A percentile compares a stretch with the other conserved stretches of the same genome.
phyloP scores from a whole-genome alignment of 2,113 vertebrate genomes.

The Syrmaticus mikado region DNA sequence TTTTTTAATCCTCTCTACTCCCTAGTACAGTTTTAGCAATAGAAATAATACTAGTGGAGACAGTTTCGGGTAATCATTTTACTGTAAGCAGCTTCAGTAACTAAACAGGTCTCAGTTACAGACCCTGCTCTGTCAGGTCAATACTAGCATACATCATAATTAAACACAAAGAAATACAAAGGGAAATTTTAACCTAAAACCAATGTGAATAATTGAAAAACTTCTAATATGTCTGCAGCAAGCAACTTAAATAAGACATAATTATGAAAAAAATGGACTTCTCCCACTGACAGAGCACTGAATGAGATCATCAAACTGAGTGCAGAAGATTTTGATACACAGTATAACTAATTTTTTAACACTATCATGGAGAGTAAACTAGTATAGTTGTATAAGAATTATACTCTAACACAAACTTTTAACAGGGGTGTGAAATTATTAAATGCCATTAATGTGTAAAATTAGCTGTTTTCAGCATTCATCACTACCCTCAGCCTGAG shows the following conservation, averaged over 20 bases:
- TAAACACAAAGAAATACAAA: not conserved
- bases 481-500: not conserved
- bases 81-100: not conserved
- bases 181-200: not conserved
- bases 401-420: not conserved
- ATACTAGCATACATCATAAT: not conserved
- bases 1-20: not conserved
- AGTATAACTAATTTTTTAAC: not conserved
- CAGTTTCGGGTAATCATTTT: not conserved
- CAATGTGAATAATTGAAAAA: not conserved
- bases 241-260: not conserved
- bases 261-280: not conserved
- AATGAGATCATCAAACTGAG: not conserved
- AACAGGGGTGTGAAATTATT: not conserved
- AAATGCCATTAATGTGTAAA: not conserved
- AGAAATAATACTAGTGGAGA: not conserved
- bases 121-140: not conserved
- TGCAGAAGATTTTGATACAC: not conserved
- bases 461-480: not conserved
- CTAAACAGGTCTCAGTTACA: not conserved
- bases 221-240: not conserved
- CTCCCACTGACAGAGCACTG: not conserved
- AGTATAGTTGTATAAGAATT: not conserved
- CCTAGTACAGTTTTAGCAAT: not conserved
- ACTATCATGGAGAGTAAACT: not conserved